Conservation (phyloP, 1,140 invertebrate species). For the Scylla paramamosain region DNA sequence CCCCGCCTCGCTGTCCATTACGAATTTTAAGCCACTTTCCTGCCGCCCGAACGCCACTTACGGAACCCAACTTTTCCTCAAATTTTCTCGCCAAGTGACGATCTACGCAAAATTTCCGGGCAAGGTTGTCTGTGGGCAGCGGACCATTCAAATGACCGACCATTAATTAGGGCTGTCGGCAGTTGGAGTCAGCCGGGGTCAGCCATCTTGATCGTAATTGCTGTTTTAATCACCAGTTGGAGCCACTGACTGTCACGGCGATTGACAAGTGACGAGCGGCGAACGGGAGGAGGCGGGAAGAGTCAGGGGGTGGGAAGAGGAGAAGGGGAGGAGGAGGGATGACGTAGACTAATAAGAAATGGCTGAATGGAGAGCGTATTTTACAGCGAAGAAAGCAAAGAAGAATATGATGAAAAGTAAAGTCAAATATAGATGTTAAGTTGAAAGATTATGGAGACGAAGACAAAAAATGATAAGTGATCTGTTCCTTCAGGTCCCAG, state of each 20-base stretch:
- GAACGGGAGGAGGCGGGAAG: background rate
- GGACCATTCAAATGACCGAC: conserved; percentile 65
- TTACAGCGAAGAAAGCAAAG: background rate
- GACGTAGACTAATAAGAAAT: background rate
- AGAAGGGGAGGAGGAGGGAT: background rate
- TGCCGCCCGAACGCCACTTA: background rate
- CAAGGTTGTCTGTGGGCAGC: conserved; percentile 30
- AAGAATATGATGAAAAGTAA: background rate
- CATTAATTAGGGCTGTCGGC: conserved; percentile 71
- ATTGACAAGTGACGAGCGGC: conserved; percentile 69
- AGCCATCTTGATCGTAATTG: conserved; percentile 73
- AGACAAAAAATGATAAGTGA: background rate
- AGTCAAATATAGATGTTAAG: too few species aligned
- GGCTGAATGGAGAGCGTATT: background rate
- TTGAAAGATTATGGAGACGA: too few species aligned
- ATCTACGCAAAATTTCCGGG: conserved; percentile 27
- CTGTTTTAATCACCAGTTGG: conserved; percentile 71
- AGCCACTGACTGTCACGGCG: conserved; percentile 66
- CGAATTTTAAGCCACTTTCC: background rate
- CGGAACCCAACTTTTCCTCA: conserved; percentile 31
- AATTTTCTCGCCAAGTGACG: conserved; percentile 44
- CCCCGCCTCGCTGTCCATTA: background rate
- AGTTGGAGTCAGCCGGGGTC: conserved; percentile 61
- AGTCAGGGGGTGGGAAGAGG: background rate
- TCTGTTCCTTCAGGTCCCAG: background rate